Base-by-base conservation (phyloP, 2,888 invertebrate genomes). In the Drosophila lacicola region DNA sequence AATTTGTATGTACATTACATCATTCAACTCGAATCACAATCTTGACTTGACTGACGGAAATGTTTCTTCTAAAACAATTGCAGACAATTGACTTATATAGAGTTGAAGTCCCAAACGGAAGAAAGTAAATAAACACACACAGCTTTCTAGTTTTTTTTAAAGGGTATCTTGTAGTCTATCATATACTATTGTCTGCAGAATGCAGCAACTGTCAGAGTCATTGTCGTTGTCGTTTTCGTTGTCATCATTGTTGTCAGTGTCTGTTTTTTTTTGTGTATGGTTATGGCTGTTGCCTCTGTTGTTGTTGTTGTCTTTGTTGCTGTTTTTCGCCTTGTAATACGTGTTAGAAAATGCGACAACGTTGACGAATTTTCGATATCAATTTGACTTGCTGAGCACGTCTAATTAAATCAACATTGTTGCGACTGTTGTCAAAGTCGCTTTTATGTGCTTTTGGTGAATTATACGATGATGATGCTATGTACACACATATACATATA, bases 321-420 rank as follows among this genome's bases (percentile, higher is more conserved):
- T 60, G 53, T 29, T 36, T 61, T 44, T 39, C 34, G 51, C 17
- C 37, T 70, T 29, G 54, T 37, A 37, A 56, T 54, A 65, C 57
- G 65, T 76, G 60, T 65, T 69, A 68, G 70, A 74, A 56, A 60
- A 70, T 44, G 47, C 42, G 47, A 56, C 67, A 69, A 58, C 61
- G 67, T 73, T 65, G 53, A 61, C 63, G 60, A 68, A 63, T 53
- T 73, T 66, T 70, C 54, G 47, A 73, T 63, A 49, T 82, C 70
- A 70, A 82, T 68, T 82, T 70, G 65, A 70, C 55, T 69, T 76
- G 60, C 69, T 65, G 66, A 60, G 60, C 64, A 71, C 83, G 77
- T 80, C 76, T 82, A 82, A 85, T 82, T 85, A 85, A 85, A 82
- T 85, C 82, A 85, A 74, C 71, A 78, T 78, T 76, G 62, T 60